Conservation (phyloP, 1,140 invertebrate species). For the Drosophila pandora region DNA sequence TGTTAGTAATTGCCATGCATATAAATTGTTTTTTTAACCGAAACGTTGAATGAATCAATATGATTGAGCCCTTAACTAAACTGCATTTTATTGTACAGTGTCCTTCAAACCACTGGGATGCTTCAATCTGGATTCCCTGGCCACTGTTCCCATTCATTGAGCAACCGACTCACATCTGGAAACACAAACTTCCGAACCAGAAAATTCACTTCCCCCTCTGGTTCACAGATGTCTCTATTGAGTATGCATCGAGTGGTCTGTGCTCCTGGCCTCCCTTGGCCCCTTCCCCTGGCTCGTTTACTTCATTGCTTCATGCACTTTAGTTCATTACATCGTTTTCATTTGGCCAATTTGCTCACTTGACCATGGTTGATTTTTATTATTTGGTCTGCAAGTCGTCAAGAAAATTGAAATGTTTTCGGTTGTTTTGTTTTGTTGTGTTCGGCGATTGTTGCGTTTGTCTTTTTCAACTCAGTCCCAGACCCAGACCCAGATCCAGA, state of each 20-base stretch:
- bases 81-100: background rate
- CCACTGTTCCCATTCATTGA: constrained; percentile 10
- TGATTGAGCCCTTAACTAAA: background rate
- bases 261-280: background rate
- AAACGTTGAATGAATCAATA: background rate
- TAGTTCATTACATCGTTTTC: constrained; percentile 60
- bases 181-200: constrained; percentile 12
- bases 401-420: constrained; percentile 60
- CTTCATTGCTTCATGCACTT: constrained; percentile 27
- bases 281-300: background rate
- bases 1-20: background rate
- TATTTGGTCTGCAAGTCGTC: constrained; percentile 29
- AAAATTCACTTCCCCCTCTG: background rate
- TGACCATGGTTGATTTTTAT: constrained; percentile 54
- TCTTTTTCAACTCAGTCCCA: background rate
- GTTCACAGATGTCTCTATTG: constrained; percentile 9
- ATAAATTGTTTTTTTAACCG: too few relatives aligned
- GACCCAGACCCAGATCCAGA: background rate
- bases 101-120: background rate
- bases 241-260: constrained; percentile 27
- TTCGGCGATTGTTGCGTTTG: constrained; percentile 12
- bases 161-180: constrained; percentile 29
- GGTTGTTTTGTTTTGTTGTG: constrained; percentile 36
- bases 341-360: constrained; percentile 63
- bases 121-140: background rate